Base-by-base conservation (phyloP, 2,888 invertebrate species). In the Pyrocoelia pectoralis region DNA sequence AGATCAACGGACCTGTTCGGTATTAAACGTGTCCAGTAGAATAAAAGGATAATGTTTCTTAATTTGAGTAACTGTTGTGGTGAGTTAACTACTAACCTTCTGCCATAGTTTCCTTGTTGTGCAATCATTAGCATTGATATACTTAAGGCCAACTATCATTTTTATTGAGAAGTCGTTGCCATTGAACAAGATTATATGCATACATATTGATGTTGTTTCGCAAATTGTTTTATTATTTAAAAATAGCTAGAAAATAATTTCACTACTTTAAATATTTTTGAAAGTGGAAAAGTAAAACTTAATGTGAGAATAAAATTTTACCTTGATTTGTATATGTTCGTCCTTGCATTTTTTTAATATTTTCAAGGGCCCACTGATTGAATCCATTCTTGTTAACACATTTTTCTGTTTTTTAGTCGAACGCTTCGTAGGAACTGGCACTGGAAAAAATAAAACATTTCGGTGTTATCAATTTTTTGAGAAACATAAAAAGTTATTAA, bases 311-410 rank as follows among this genome's bases (percentile, higher is more conserved):
- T 28, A 19, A 57, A 50, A 49, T 67, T 76, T 79, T 83, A 90
- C 90, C 88, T 89, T 89, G 15, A 90, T 82, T 74, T 86, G 83
- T 1, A 84, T 79, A 66, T 84, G 83, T 50, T 83, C 81, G 67
- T 89, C 87, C 73, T 87, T 86, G 72, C 87, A 90, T 13, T 84
- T 84, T 67, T 81, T 84, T 10, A 93, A 79, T n/a, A 85, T 77
- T 1, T 82, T 81, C 19, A 92, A 79, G 0, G 93, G 93, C 0
- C 93, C 91, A 0, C 75, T 72, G 14, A 81, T 82, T 0, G 71
- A 75, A 38, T 85, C 83, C 80, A 90, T 88, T 53, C 80, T 81
- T 5, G 81, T 79, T 60, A 88, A 41, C 12, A 64, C 38, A 24
- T 60, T 64, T 56, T 29, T 52, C 5, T 3, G n/a, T 56, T 15